A percentile compares a stretch with the other conserved stretches of the same genome.
These are phyloP conservation scores for Odontothrips loti DNA, from an alignment of 2,888 invertebrate genomes.

Conservation along the genomic window DNA sequence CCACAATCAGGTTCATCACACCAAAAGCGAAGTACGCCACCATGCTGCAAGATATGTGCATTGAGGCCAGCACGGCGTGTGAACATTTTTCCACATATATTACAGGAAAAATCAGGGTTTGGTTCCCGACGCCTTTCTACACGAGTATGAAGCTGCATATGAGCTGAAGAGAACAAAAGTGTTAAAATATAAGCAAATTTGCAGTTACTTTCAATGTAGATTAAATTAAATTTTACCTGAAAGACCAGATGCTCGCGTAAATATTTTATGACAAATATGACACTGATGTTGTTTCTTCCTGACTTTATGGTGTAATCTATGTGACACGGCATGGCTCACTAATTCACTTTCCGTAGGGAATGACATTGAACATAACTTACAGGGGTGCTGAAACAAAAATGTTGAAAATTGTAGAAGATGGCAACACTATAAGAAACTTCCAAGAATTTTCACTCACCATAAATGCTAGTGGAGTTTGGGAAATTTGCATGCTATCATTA, in stretches of 20 bases:
- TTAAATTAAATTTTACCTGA: not conserved
- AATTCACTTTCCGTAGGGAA: not conserved
- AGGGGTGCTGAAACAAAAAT: not conserved
- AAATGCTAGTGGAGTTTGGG: not conserved
- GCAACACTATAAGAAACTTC: too few species aligned
- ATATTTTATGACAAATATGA: not conserved
- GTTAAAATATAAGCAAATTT: not conserved
- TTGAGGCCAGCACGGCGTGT: not conserved
- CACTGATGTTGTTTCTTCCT: not conserved
- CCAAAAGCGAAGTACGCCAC: not conserved
- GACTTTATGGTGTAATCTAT: not conserved
- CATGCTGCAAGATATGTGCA: not conserved
- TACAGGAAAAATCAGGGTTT: not conserved
- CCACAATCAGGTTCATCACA: slow-evolving; percentile 2
- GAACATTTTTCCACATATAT: not conserved
- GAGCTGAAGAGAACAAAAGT: not conserved
- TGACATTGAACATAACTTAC: not conserved
- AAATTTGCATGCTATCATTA: not conserved
- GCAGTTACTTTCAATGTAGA: not conserved
- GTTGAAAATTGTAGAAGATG: not conserved
- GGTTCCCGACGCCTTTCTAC: not conserved
- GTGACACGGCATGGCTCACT: not conserved
- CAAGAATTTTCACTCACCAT: not conserved
- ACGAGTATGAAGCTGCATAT: not conserved
- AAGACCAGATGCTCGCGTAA: not conserved